Base-by-base conservation (phyloP, 2,888 invertebrate genomes). In the Hyposoter dolosus region DNA sequence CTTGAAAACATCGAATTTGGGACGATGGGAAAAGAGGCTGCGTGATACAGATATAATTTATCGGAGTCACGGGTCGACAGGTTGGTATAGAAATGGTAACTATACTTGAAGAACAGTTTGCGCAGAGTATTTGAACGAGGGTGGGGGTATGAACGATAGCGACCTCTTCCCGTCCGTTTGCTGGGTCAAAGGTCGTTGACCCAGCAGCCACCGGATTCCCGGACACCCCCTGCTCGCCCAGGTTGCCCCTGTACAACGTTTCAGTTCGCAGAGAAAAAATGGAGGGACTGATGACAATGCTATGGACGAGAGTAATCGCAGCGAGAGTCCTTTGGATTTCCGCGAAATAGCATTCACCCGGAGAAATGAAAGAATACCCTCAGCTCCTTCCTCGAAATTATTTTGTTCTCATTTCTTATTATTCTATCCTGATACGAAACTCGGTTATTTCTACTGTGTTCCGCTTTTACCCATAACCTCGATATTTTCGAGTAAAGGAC, bases 141-240 rank as follows among this genome's bases (percentile, higher is more conserved):
- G 84, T 80, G 83, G 85, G 88, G 86, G 78, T 79, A 88, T 85
- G 78, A 87, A 90, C 85, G 88, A 81, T 72, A 88, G 88, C 86
- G 88, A 56, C 28, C 85, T 89, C 74, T 69, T 72, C 78, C 78
- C 68, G 77, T 74, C 35, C 74, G 82, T 90, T 90, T 89, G 92
- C 91, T 93, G 91, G 94, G 93, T 94, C 93, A 93, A 87, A 92
- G 94, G 90, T 93, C 93, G 91, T 92, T 92, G 93, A 84, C 92
- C 92, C 88, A 88, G 87, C 86, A 87, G 88, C 87, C 87, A 83
- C 68, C 77, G 79, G 76, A 84, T 82, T 65, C 81, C 79, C 81
- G 82, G 71, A 87, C 87, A 82, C 84, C 87, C 88, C 87, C 76
- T 84, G 76, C 32, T 75, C 81, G 77, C 81, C 76, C 75, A 75